These are phyloP conservation scores for Danio albolineatus DNA, from an alignment of 2,797 vertebrate species.

Conservation along the genomic window DNA sequence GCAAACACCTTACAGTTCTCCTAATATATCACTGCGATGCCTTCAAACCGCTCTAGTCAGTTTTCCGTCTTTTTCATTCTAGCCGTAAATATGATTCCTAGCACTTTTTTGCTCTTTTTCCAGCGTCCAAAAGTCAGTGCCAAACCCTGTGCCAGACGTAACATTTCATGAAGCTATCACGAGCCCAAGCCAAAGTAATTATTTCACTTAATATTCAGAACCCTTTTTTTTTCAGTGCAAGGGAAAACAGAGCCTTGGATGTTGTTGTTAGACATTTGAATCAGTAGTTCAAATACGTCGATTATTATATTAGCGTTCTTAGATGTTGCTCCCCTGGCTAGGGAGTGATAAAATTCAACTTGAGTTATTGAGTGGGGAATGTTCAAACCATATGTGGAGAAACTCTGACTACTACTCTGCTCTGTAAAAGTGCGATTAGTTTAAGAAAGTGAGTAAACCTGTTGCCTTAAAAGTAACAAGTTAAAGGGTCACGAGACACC, in stretches of 20 bases:
- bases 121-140: constrained; percentile 29
- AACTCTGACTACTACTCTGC: not conserved
- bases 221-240: constrained; percentile 37
- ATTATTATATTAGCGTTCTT: constrained; percentile 49
- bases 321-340: constrained; percentile 17
- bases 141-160: constrained; percentile 43
- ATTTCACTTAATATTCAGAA: constrained; percentile 53
- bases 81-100: constrained; percentile 20
- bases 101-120: constrained; percentile 26
- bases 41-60: not conserved
- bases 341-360: constrained; percentile 30
- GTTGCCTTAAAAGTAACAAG: too few species aligned
- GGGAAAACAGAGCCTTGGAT: constrained; percentile 51
- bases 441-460: too few species aligned
- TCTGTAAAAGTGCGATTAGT: too few species aligned
- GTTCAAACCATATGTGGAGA: constrained; percentile 36
- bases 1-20: constrained; percentile 15
- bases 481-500: too few species aligned
- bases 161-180: constrained; percentile 41
- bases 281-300: constrained; percentile 50
- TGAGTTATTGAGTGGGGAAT: constrained; percentile 40
- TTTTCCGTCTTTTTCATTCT: constrained; percentile 19
- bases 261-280: constrained; percentile 42
- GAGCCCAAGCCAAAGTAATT: constrained; percentile 49
- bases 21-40: constrained; percentile 1